Percentiles rank a stretch among this genome's conserved stretches.
Conservation (phyloP, 2,797 vertebrate species). For the Phylloscopus collybita region DNA sequence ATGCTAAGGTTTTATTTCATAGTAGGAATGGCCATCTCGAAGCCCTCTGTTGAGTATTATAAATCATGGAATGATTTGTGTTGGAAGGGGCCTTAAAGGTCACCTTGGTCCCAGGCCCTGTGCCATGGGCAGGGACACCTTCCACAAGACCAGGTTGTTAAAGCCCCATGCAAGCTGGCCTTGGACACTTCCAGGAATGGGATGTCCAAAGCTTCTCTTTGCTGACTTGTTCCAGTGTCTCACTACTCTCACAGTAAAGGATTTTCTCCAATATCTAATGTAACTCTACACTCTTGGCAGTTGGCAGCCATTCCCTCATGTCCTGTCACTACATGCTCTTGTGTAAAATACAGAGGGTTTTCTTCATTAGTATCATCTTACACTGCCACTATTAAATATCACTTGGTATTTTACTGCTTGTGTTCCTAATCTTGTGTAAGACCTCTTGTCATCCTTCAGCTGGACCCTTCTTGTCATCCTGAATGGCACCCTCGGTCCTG, state of each 20-base stretch:
- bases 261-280: not conserved
- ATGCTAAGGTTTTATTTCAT: not conserved
- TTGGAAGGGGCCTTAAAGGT: not conserved
- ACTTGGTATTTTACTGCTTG: not conserved
- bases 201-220: not conserved
- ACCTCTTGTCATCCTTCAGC: not conserved
- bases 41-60: not conserved
- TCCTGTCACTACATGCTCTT: not conserved
- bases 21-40: not conserved
- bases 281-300: not conserved
- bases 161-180: fast-evolving
- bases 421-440: not conserved
- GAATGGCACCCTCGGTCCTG: not conserved
- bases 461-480: not conserved
- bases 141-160: not conserved
- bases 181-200: not conserved
- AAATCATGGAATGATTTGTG: not conserved
- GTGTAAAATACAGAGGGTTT: fast-evolving
- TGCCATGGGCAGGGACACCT: not conserved
- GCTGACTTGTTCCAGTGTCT: not conserved
- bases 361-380: not conserved
- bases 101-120: not conserved
- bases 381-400: not conserved
- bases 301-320: not conserved
- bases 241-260: too few species aligned